These are phyloP conservation scores for Vidua macroura DNA, from an alignment of 2,113 vertebrate genomes.

Conservation along the genomic window DNA sequence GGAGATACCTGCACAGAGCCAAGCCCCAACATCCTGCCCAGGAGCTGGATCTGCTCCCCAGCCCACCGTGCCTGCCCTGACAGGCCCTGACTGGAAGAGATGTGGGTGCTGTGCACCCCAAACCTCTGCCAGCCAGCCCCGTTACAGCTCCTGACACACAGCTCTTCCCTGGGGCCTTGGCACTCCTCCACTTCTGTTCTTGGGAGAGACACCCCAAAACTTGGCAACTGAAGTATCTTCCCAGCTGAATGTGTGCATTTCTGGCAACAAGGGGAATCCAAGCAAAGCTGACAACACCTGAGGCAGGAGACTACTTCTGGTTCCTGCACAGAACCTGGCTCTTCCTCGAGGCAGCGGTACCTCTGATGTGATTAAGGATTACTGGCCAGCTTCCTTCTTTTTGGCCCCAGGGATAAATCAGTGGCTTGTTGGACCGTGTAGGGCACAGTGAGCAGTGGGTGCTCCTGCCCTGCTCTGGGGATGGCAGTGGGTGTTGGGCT, in stretches of 20 bases:
- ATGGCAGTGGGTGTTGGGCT: neutral
- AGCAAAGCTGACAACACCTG: too few species aligned
- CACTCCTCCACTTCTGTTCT: neutral
- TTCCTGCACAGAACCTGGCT: neutral
- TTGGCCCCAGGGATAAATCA: neutral
- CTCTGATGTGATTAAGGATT: neutral
- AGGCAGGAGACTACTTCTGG: neutral
- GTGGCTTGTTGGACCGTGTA: neutral
- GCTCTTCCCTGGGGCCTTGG: neutral
- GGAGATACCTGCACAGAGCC: neutral
- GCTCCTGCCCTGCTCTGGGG: neutral
- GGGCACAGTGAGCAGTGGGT: slow-evolving; percentile 29
- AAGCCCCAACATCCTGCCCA: neutral
- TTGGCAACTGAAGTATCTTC: rapidly evolving
- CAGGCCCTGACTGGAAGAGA: neutral
- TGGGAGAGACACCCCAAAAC: neutral
- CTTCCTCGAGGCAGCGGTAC: neutral
- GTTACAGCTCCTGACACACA: neutral
- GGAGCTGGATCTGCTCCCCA: neutral
- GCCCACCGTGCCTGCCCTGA: rapidly evolving
- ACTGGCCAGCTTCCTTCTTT: neutral
- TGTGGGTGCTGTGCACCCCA: neutral
- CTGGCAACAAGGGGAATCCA: neutral
- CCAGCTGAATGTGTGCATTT: neutral
- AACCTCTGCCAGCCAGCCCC: neutral